These are phyloP conservation scores for Sminthurides aquaticus DNA, from an alignment of 2,888 invertebrate species.

Conservation along the genomic window DNA sequence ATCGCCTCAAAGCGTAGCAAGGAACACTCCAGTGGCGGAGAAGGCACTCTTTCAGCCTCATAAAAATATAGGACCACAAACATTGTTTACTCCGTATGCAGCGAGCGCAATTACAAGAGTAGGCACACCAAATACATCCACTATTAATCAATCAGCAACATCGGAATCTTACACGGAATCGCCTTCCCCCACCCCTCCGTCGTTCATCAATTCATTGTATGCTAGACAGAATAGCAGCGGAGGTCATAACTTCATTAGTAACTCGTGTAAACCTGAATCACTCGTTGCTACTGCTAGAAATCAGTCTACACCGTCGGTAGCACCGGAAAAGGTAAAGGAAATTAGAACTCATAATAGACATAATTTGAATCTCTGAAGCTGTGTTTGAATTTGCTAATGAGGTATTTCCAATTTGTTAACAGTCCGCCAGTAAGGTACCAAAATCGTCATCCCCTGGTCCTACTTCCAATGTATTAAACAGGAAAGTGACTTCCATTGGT, in stretches of 20 bases:
- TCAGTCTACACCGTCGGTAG: neutral
- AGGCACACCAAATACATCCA: slow-evolving; percentile 27
- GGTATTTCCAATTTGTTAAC: too few relatives aligned
- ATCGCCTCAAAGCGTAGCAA: neutral
- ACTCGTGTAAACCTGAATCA: neutral
- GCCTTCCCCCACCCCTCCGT: neutral
- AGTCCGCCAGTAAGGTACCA: too few relatives aligned
- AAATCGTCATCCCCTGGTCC: too few relatives aligned
- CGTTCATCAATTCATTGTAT: neutral
- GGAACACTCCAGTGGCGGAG: neutral
- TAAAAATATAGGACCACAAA: slow-evolving; percentile 29
- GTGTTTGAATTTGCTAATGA: too few relatives aligned
- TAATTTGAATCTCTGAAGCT: slow-evolving; percentile 2
- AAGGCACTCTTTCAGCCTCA: slow-evolving; percentile 23
- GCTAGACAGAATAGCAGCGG: neutral
- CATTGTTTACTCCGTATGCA: slow-evolving; percentile 41
- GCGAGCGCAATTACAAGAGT: slow-evolving; percentile 41
- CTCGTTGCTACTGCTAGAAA: too few relatives aligned
- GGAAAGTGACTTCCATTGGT: too few relatives aligned
- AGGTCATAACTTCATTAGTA: neutral
- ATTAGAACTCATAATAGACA: neutral
- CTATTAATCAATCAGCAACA: neutral
- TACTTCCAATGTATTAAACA: too few relatives aligned
- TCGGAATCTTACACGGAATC: neutral
- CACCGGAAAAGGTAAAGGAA: slow-evolving; percentile 2